Evolutionary conservation across 2,797 vertebrate genomes (phyloP), one percentile per base, ranked within the genome.

Genomic region (Urocyon cinereoargenteus): DNA sequence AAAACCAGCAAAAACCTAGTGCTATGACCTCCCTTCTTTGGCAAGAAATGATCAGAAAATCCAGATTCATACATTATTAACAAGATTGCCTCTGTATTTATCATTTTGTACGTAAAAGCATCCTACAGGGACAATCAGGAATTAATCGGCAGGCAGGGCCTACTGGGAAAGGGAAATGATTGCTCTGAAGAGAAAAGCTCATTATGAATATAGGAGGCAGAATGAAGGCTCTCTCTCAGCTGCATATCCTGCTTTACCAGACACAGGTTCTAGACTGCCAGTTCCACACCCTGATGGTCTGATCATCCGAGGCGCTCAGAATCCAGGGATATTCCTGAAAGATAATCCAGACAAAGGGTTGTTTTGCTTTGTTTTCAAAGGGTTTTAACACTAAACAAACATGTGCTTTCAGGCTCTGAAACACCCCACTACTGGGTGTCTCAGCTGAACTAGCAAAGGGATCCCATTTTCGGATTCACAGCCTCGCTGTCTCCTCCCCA

Each of bases 261-360:
- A 99, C 99, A 66, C 99, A 99, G 49, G 99, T 99, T 96, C 99
- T 99, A 66, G 99, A 99, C 97, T 99, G 99, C 99, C 99, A 99
- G 98, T 99, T 99, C 99, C 99, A 99, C 96, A 99, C 99, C 1
- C 99, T 99, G 94, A 99, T 99, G 55, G 99, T 99, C 98, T 99
- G 99, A 95, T 99, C 99, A 85, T 99, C 99, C 0, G 99, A 99
- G 3, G 99, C 99, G n/a, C 99, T 99, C 98, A 99, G 98, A 97
- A 99, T 99, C 99, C 99, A 99, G 2, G 99, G 99, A 75, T 99
- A 99, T 86, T 99, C 99, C 99, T 99, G 92, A 89, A 98, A 98
- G 90, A 97, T 36, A 98, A 86, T 93, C 57, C 82, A 97, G 24
- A 79, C 2, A 82, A 96, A 91, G 49, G 11, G 1, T 70, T 36